Percentiles rank a stretch among this genome's conserved stretches.
phyloP scores from a whole-genome alignment of 2,888 invertebrate species.

The Aricia artaxerxes region DNA sequence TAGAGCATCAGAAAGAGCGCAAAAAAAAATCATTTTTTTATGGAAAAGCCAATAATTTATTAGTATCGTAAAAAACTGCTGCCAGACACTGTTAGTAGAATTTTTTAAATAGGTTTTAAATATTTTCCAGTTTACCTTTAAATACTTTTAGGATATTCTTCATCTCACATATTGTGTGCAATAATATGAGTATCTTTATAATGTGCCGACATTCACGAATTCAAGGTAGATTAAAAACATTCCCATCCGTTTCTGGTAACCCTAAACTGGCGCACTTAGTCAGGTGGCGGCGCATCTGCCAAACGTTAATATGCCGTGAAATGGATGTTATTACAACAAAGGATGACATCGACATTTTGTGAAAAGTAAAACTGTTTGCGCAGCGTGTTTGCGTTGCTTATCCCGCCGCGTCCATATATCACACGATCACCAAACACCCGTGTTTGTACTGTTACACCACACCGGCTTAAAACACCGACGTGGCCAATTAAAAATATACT shows the following conservation, averaged over 20 bases:
- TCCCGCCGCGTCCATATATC: slow-evolving; percentile 67
- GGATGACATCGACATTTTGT: slow-evolving; percentile 32
- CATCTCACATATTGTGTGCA: too few species aligned
- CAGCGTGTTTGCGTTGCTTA: slow-evolving; percentile 57
- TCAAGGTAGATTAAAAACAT: not conserved
- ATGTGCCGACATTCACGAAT: not conserved
- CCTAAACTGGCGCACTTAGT: slow-evolving; percentile 20
- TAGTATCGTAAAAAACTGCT: too few species aligned
- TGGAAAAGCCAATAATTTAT: too few species aligned
- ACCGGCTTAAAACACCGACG: slow-evolving; percentile 35
- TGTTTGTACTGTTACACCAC: slow-evolving; percentile 48
- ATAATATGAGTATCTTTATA: too few species aligned
- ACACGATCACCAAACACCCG: slow-evolving; percentile 68
- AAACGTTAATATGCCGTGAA: slow-evolving; percentile 30
- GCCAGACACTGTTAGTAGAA: too few species aligned
- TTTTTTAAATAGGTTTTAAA: too few species aligned
- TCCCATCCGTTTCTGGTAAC: not conserved
- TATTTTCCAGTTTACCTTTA: too few species aligned
- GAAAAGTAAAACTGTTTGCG: slow-evolving; percentile 46
- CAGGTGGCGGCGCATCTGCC: slow-evolving; percentile 18
- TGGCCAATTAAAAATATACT: slow-evolving; percentile 5
- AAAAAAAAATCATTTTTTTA: too few species aligned
- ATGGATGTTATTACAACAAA: slow-evolving; percentile 35
- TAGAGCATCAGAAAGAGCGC: not conserved
- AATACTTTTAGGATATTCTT: too few species aligned